A percentile compares a stretch with the other conserved stretches of the same genome.
Conservation (phyloP, 2,113 vertebrate species). For the Acrocephalus arundinaceus region DNA sequence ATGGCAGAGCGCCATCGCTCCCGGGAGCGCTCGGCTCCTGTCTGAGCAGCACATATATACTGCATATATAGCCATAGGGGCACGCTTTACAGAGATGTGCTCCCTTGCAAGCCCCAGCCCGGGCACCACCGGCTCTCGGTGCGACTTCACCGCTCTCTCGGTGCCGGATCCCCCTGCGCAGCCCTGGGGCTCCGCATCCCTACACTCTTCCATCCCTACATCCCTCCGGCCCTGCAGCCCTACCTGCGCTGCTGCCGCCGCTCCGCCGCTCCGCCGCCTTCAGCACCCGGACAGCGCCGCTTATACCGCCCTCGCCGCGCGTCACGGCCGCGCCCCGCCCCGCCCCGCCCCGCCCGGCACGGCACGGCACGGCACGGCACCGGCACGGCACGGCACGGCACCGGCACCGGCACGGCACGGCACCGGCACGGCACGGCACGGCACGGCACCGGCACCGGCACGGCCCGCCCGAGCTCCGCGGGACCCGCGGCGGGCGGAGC, state of each 20-base stretch:
- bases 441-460: too few species aligned
- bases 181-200: not conserved
- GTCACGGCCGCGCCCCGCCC: conserved; percentile 34
- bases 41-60: not conserved
- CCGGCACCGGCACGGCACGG: too few species aligned
- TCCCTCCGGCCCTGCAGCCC: not conserved
- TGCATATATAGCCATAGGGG: rapidly evolving
- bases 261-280: conserved; percentile 60
- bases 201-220: not conserved
- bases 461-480: too few species aligned
- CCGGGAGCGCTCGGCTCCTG: not conserved
- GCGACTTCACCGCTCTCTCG: not conserved
- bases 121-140: not conserved
- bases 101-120: not conserved
- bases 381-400: too few species aligned
- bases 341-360: not conserved
- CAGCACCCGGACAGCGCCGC: conserved; percentile 85
- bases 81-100: rapidly evolving
- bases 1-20: rapidly evolving
- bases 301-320: conserved; percentile 62
- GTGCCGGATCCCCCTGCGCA: not conserved
- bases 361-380: not conserved
- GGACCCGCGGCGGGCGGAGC: too few species aligned
- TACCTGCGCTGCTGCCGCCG: conserved; percentile 61
- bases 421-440: too few species aligned